phyloP scores from a whole-genome alignment of 30 jellyfish, hydroid and myxozoan species.

The Hydra vulgaris region DNA sequence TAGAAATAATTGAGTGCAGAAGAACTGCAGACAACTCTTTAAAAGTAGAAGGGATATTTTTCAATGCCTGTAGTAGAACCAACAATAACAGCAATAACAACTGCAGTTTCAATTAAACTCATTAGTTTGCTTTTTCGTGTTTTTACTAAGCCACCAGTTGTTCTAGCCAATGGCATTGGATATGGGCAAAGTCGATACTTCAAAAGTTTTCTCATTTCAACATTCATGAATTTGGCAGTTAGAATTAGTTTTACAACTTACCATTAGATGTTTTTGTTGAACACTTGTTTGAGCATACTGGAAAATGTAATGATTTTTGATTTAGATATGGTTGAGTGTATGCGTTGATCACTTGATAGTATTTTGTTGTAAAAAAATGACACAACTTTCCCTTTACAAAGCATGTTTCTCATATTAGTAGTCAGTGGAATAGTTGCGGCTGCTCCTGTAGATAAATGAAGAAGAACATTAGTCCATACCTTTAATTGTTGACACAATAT shows the following conservation, averaged over 20 bases:
- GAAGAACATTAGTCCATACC: not conserved
- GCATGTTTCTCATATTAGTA: too few species aligned
- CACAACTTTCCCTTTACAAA: too few species aligned
- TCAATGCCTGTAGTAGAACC: too few species aligned
- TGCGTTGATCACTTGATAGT: not conserved
- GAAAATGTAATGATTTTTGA: slow-evolving; percentile 1
- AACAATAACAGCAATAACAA: slow-evolving; percentile 15
- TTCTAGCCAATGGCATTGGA: too few species aligned
- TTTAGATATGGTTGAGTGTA: slow-evolving; percentile 1
- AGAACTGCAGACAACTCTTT: slow-evolving; percentile 26
- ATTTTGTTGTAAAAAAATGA: not conserved
- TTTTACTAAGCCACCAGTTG: too few species aligned
- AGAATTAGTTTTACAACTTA: slow-evolving; percentile 33
- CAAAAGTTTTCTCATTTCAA: too few species aligned
- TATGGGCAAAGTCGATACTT: too few species aligned
- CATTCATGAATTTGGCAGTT: slow-evolving; percentile 30
- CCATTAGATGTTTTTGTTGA: not conserved
- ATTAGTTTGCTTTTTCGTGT: too few species aligned
- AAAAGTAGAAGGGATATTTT: too few species aligned
- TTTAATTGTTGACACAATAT: slow-evolving; percentile 1
- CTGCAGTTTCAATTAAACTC: slow-evolving; percentile 18
- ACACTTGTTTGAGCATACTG: not conserved
- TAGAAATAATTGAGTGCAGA: slow-evolving; percentile 9
- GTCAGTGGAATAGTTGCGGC: slow-evolving; percentile 1
- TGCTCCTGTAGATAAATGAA: slow-evolving; percentile 1